Conservation (phyloP, 2,888 invertebrate genomes). For the Mamestra brassicae region DNA sequence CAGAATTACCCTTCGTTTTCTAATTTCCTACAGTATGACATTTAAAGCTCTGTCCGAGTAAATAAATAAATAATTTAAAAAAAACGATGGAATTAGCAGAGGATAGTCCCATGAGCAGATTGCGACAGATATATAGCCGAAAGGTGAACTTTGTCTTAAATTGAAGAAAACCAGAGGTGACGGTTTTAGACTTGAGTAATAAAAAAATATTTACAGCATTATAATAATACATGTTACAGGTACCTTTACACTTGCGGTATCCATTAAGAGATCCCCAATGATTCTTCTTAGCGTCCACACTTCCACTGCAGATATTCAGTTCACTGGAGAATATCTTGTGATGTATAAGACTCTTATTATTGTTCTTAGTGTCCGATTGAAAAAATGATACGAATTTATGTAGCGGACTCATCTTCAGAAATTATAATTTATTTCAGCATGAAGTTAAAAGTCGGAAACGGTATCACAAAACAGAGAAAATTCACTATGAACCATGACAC, state of each 20-base stretch:
- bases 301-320: slow-evolving; percentile 83
- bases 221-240: neutral
- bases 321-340: slow-evolving; percentile 92
- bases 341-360: slow-evolving; percentile 81
- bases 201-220: slow-evolving; percentile 1
- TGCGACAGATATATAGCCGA: slow-evolving; percentile 1
- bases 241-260: slow-evolving; percentile 87
- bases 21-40: neutral
- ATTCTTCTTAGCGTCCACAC: slow-evolving; percentile 87
- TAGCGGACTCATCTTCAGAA: slow-evolving; percentile 90
- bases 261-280: slow-evolving; percentile 90
- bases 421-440: slow-evolving; percentile 15
- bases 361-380: slow-evolving; percentile 89
- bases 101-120: neutral
- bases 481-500: slow-evolving; percentile 56
- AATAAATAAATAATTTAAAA: neutral
- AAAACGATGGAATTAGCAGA: neutral
- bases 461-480: slow-evolving; percentile 37
- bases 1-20: slow-evolving; percentile 23
- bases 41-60: neutral
- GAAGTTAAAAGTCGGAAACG: slow-evolving; percentile 24
- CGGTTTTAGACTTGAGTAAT: slow-evolving; percentile 1
- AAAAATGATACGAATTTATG: slow-evolving; percentile 92
- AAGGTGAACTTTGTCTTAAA: slow-evolving; percentile 2
- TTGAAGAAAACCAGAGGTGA: neutral